Conservation (phyloP, 2,888 invertebrate genomes). For the Eilema caniola region DNA sequence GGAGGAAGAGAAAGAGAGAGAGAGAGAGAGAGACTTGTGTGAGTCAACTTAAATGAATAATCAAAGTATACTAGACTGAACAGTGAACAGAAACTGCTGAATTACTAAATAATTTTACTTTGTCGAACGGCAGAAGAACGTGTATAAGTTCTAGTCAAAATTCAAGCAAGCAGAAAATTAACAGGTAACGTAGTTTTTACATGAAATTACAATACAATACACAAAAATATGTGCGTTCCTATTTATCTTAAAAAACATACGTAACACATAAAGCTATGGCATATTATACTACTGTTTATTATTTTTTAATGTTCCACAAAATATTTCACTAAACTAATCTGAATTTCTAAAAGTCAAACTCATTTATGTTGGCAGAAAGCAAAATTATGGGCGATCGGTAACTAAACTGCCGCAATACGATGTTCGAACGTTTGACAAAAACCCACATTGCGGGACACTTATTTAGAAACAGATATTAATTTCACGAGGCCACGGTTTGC, state of each 20-base stretch:
- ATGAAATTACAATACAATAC: too few relatives aligned
- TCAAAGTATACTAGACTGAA: too few relatives aligned
- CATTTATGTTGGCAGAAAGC: constrained; percentile 34
- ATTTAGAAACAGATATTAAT: constrained; percentile 83
- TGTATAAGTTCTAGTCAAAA: too few relatives aligned
- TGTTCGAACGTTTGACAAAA: constrained; percentile 60
- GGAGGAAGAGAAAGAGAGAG: too few relatives aligned
- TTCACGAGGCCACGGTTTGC: constrained; percentile 74
- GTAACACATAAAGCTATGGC: constrained; percentile 11
- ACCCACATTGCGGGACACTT: constrained; percentile 74
- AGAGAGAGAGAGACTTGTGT: too few relatives aligned
- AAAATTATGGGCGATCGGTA: constrained; percentile 41
- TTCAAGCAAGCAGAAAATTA: too few relatives aligned
- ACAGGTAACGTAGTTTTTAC: not conserved
- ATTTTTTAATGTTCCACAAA: constrained; percentile 13
- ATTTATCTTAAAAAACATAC: not conserved
- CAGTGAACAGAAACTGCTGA: too few relatives aligned
- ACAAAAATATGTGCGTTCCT: too few relatives aligned
- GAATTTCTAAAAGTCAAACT: constrained; percentile 32
- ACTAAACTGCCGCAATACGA: constrained; percentile 38
- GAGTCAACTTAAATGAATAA: too few relatives aligned
- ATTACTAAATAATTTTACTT: too few relatives aligned
- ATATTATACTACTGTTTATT: constrained; percentile 7
- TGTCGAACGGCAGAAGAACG: too few relatives aligned
- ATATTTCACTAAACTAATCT: constrained; percentile 34